These are phyloP conservation scores for Lepidurus arcticus DNA, from an alignment of 1,140 invertebrate genomes.

Conservation along the genomic window DNA sequence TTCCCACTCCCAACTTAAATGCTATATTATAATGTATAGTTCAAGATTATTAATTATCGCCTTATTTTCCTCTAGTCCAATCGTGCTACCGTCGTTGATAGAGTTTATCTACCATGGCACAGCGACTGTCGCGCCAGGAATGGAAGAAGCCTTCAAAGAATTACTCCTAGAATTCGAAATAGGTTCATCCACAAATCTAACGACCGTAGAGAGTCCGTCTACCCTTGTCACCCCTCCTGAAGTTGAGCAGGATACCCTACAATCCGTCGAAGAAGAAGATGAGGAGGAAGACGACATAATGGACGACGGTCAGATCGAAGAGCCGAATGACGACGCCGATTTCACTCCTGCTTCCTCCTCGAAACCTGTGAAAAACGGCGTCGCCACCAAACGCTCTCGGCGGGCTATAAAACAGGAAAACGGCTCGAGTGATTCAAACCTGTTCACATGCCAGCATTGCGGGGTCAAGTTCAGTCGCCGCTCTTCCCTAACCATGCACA, in stretches of 20 bases:
- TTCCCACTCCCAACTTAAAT: background rate
- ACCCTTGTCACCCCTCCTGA: background rate
- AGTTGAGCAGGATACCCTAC: background rate
- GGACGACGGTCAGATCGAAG: background rate
- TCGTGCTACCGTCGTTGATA: background rate
- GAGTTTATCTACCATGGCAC: background rate
- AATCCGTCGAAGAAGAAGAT: background rate
- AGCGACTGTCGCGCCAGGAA: background rate
- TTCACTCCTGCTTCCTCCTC: background rate
- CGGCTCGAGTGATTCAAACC: background rate
- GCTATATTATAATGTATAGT: background rate
- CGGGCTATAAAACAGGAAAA: background rate
- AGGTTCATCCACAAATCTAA: background rate
- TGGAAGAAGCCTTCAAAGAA: background rate
- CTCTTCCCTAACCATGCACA: constrained; percentile 54
- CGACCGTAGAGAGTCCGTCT: background rate
- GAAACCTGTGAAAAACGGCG: background rate
- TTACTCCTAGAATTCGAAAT: background rate
- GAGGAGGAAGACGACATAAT: background rate
- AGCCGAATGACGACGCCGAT: background rate
- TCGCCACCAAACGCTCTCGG: background rate
- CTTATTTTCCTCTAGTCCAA: background rate
- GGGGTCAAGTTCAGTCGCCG: background rate
- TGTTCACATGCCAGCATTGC: background rate
- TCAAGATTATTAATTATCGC: background rate